phyloP scores from a whole-genome alignment of 1,140 invertebrate species.

The Tribolium madens region DNA sequence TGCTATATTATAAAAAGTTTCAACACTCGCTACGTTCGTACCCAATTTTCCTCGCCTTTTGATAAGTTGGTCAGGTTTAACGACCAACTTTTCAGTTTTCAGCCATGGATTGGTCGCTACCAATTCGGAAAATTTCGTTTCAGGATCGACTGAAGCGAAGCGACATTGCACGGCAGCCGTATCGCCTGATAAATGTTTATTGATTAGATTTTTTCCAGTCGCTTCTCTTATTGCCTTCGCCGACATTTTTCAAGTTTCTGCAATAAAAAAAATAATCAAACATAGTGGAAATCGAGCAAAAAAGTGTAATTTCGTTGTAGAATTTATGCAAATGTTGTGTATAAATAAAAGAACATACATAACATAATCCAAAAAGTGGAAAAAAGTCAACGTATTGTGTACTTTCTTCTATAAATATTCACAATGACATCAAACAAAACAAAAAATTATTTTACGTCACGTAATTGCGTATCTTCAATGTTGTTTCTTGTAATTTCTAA shows the following conservation, averaged over 20 bases:
- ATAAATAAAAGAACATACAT: too few relatives aligned
- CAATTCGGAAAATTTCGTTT: conserved; percentile 85
- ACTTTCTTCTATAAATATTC: too few relatives aligned
- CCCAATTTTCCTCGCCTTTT: conserved; percentile 97
- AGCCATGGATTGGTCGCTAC: conserved; percentile 89
- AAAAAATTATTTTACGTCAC: too few relatives aligned
- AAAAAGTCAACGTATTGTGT: too few relatives aligned
- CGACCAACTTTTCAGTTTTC: conserved; percentile 85
- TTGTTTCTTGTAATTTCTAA: too few relatives aligned
- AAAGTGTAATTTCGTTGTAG: too few relatives aligned
- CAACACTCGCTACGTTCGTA: not conserved
- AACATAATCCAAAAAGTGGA: too few relatives aligned
- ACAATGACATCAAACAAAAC: too few relatives aligned
- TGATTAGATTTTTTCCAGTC: conserved; percentile 94
- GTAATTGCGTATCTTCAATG: too few relatives aligned
- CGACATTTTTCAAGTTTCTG: conserved; percentile 78
- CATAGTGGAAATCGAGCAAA: too few relatives aligned
- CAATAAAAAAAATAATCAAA: conserved; percentile 1
- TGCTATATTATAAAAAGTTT: too few relatives aligned
- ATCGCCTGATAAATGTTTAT: conserved; percentile 79
- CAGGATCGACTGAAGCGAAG: conserved; percentile 84
- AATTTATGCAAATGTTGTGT: too few relatives aligned
- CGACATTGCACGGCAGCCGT: conserved; percentile 81
- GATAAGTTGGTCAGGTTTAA: conserved; percentile 99
- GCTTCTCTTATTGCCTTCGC: conserved; percentile 98